Percentiles rank a stretch among this genome's conserved stretches.
Evolutionary conservation across 2,797 vertebrate species (phyloP).

Genomic region (Psittacula derbiana): DNA sequence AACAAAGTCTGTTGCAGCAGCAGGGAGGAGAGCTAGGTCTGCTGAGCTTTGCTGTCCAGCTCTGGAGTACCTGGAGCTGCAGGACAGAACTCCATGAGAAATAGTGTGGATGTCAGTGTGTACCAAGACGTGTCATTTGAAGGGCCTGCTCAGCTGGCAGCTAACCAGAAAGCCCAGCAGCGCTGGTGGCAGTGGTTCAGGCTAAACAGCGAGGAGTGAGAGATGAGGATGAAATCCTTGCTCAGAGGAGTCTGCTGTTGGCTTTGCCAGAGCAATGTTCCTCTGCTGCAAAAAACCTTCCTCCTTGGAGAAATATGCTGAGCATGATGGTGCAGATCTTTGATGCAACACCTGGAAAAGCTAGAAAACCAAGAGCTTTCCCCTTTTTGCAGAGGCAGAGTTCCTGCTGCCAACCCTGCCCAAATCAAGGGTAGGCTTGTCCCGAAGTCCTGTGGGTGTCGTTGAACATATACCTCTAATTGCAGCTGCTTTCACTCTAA

Average conservation of each 20-base stretch:
- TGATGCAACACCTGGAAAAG: background rate
- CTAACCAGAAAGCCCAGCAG: constrained; percentile 40
- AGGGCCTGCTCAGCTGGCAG: constrained; percentile 15
- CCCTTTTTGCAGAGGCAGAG: constrained; percentile 28
- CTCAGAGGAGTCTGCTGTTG: background rate
- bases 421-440: background rate
- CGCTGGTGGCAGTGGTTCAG: constrained; percentile 6
- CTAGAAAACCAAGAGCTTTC: background rate
- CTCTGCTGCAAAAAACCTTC: background rate
- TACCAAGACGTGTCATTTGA: background rate
- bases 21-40: background rate
- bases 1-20: constrained; percentile 1
- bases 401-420: background rate
- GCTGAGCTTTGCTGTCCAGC: background rate
- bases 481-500: constrained; percentile 80
- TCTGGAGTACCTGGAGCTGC: background rate
- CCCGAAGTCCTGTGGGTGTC: background rate
- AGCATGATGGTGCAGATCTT: background rate
- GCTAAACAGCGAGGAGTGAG: background rate
- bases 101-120: background rate
- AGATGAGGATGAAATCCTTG: constrained; percentile 15
- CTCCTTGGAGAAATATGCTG: background rate
- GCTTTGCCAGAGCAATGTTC: background rate
- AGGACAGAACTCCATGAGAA: background rate
- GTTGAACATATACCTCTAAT: constrained; percentile 78